These are phyloP conservation scores for Carassius auratus DNA, from an alignment of 2,113 vertebrate species.

Conservation along the genomic window DNA sequence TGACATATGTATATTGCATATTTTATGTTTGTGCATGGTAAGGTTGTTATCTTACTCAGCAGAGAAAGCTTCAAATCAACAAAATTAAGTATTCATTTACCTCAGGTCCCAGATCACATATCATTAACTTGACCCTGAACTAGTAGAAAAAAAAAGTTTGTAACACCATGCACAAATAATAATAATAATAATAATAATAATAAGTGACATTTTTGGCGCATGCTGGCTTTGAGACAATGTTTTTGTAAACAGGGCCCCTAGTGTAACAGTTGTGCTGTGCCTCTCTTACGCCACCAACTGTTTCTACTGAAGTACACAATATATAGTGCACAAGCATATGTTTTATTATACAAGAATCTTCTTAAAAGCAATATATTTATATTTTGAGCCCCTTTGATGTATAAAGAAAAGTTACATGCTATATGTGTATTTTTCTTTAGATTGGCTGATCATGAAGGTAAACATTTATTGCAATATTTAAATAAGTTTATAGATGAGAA, in stretches of 20 bases:
- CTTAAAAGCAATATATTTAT: constrained; percentile 3
- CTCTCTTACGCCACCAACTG: not conserved
- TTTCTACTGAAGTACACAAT: not conserved
- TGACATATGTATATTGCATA: constrained; percentile 34
- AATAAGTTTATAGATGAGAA: not conserved
- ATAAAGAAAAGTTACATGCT: not conserved
- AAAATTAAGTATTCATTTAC: constrained; percentile 50
- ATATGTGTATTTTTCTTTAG: not conserved
- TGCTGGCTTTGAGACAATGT: not conserved
- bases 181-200: too few species aligned
- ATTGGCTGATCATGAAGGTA: not conserved
- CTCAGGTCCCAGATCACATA: constrained; percentile 24
- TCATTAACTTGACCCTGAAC: constrained; percentile 7
- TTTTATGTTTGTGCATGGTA: constrained; percentile 29
- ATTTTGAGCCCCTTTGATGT: not conserved
- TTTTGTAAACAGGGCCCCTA: not conserved
- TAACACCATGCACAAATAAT: not conserved
- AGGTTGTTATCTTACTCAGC: constrained; percentile 41
- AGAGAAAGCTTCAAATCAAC: constrained; percentile 45
- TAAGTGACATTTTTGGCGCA: constrained; percentile 1
- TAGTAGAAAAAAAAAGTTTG: not conserved
- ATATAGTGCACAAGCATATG: not conserved
- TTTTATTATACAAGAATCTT: not conserved
- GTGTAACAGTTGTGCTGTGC: not conserved
- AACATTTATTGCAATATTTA: constrained; percentile 2